A percentile compares a stretch with the other conserved stretches of the same genome.
Evolutionary conservation across 2,797 vertebrate species (phyloP).

Genomic region (Clamator glandarius): DNA sequence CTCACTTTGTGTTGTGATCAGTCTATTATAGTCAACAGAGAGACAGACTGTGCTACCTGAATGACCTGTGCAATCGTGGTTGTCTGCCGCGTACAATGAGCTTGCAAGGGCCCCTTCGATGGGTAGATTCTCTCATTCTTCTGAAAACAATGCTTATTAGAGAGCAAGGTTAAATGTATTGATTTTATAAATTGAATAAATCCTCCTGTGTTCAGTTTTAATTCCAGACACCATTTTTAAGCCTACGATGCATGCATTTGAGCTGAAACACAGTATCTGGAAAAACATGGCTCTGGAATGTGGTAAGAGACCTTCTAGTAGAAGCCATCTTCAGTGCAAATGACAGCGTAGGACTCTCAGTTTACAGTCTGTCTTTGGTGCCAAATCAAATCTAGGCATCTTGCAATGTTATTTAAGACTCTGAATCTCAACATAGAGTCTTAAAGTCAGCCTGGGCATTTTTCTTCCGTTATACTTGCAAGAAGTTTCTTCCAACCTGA

Average conservation of each 20-base stretch:
- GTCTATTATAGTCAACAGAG: background rate
- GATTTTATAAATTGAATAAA: background rate
- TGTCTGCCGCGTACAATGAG: background rate
- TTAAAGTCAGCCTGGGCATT: background rate
- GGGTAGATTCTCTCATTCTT: accelerated
- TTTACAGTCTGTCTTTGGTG: background rate
- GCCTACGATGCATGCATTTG: accelerated
- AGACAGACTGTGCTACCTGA: background rate
- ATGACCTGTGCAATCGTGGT: background rate
- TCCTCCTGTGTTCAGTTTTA: background rate
- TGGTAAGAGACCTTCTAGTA: background rate
- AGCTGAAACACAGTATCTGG: background rate
- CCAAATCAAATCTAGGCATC: background rate
- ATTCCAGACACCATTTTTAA: background rate
- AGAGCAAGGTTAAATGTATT: background rate
- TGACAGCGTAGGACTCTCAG: background rate
- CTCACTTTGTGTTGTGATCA: slow-evolving; percentile 1
- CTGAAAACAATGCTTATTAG: background rate
- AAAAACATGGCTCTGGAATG: background rate
- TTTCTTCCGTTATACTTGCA: background rate
- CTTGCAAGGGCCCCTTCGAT: background rate
- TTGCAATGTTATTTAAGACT: background rate
- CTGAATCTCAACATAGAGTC: background rate
- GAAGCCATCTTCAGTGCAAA: background rate
- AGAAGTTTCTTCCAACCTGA: background rate